Conservation (phyloP, 2,888 invertebrate species). For the Perizoma affinitatum region DNA sequence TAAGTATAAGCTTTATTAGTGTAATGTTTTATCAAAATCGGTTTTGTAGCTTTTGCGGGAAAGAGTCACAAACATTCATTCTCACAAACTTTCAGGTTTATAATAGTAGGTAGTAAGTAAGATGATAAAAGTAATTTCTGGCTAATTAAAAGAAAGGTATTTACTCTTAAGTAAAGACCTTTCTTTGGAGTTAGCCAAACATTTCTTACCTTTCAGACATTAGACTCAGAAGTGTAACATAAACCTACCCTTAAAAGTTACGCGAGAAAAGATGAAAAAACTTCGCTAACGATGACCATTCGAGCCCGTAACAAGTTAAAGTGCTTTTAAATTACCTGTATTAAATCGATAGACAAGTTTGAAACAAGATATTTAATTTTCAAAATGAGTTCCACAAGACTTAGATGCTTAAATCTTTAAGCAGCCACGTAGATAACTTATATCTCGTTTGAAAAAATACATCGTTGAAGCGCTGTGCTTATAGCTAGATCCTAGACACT, state of each 20-base stretch:
- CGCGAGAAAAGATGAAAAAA: slow-evolving; percentile 30
- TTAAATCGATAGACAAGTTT: slow-evolving; percentile 21
- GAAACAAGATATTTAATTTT: slow-evolving; percentile 19
- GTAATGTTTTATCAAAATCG: too few relatives aligned
- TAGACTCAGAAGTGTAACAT: slow-evolving; percentile 9
- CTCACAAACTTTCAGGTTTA: too few relatives aligned
- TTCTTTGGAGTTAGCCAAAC: slow-evolving; percentile 2
- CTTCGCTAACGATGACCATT: slow-evolving; percentile 30
- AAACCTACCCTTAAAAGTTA: slow-evolving; percentile 22
- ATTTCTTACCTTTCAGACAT: not conserved
- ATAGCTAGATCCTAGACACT: not conserved
- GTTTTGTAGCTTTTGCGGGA: too few relatives aligned
- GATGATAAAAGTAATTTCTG: too few relatives aligned
- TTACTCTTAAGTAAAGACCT: not conserved
- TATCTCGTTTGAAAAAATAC: too few relatives aligned
- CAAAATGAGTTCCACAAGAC: slow-evolving; percentile 1
- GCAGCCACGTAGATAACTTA: not conserved
- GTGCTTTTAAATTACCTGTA: slow-evolving; percentile 27
- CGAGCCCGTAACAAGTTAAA: slow-evolving; percentile 26
- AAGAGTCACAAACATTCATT: too few relatives aligned
- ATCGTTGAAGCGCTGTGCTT: too few relatives aligned
- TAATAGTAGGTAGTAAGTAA: too few relatives aligned
- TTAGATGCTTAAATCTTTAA: slow-evolving; percentile 1
- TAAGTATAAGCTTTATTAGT: too few relatives aligned
- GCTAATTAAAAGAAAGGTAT: too few relatives aligned